Evolutionary conservation across 2,888 invertebrate genomes (phyloP), one percentile per base, ranked within the genome.

Genomic region (Dasysyrphus albostriatus): DNA sequence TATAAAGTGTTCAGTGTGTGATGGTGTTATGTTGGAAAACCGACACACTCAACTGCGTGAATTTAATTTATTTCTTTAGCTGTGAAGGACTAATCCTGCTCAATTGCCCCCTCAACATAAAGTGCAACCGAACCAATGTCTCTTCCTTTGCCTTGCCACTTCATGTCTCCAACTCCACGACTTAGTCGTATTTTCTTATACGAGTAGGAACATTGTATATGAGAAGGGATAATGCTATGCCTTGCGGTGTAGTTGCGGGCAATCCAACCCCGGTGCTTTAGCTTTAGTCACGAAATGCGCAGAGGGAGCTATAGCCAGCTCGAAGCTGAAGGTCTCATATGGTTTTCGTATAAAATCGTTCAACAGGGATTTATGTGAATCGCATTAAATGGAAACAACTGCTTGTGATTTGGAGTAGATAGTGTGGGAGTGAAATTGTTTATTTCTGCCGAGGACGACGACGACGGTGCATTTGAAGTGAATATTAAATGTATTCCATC

Each of bases 311-410:
- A 32, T 42, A 56, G 61, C 67, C 61, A 61, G n/a, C 29, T 63
- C 32, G 63, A 47, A 29, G 44, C 61, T 61, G 76, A 51, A 77
- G 80, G 84, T 73, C 81, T 85, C 84, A 77, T 78, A 85, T 81
- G 81, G 81, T 85, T 74, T 78, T 87, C 44, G 61, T 72, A 69
- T 77, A 63, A 77, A 85, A 78, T 74, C 87, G 75, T 74, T 78
- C 74, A 82, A 82, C 78, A 78, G 75, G 87, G 87, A 87, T 82
- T 87, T 87, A 78, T 87, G 87, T 87, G 81, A 87, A 87, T 82
- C 82, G 85, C 87, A 82, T 87, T 87, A 87, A 82, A 87, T 82
- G 78, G 87, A 82, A 87, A 87, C 87, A 82, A 87, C 87, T 87
- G 87, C 82, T 87, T 78, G 74, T 75, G 87, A 87, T 87, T 87